Evolutionary conservation across 1,140 invertebrate genomes (phyloP), one percentile per base, ranked within the genome.

Genomic region (Hypsibius dujardini): DNA sequence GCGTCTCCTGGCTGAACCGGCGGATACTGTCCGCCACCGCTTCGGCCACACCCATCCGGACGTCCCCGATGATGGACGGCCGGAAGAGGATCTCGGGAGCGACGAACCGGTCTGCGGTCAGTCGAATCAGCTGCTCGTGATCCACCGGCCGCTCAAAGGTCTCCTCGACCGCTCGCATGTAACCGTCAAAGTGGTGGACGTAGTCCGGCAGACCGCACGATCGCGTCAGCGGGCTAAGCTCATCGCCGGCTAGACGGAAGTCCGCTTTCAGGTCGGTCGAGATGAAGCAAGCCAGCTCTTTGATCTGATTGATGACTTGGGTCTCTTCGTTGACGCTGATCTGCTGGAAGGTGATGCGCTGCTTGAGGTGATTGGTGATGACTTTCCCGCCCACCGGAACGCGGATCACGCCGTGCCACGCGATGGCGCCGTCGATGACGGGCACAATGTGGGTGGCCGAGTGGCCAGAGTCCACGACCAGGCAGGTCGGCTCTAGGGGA

Each of bases 251-350:
- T 59, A 80, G 81, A 70, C 12, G 74, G 70, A 71, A 56, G 15
- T 96, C 92, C 28, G 81, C 80, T 76, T 86, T 86, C 76, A 95
- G 93, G 77, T 97, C 84, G 75, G 85, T 83, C 0, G 92, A 89
- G 0, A 98, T 91, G 82, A 88, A 98, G 77, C 95, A 98, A 0
- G 88, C 86, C 79, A 98, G 95, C 81, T 99, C 96, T 79, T 99
- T 99, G 0, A 90, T 88, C 81, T 98, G 93, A 80, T 98, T 98
- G 7, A 99, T 93, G 0, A 98, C 92, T 81, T 92, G 95, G 0
- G 94, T 97, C 81, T 99, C 96, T 78, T 98, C 95, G 90, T 97
- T 93, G 0, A 99, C 93, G 83, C 98, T 90, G 28, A 98, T 80
- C 76, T 98, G 94, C 50, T 81, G 84, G 78, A 96, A 97, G 0